Evolutionary conservation across 2,113 vertebrate species (phyloP).

Genomic region (Ardeotis arabs): DNA sequence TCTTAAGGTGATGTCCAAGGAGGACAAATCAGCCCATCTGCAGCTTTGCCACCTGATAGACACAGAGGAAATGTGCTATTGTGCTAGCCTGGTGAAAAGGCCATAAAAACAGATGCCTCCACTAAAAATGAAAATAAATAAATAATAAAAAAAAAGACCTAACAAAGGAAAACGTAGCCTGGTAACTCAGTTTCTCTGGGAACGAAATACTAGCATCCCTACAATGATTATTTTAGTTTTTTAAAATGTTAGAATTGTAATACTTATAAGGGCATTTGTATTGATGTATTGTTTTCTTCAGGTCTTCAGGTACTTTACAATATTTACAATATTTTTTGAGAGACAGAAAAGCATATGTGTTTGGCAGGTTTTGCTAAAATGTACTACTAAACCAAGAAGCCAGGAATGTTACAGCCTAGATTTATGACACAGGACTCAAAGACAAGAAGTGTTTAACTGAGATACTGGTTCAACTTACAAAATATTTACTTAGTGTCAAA

Average conservation of each 20-base stretch:
- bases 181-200: background rate
- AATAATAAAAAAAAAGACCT: background rate
- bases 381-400: background rate
- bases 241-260: background rate
- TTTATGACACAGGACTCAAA: background rate
- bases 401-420: background rate
- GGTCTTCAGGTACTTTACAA: background rate
- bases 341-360: accelerated
- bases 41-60: background rate
- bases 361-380: background rate
- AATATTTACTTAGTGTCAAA: background rate
- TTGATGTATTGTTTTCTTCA: background rate
- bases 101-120: accelerated
- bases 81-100: background rate
- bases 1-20: background rate
- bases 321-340: background rate
- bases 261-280: background rate
- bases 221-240: background rate
- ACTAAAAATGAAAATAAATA: background rate
- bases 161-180: background rate
- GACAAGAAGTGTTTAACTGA: background rate
- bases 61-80: background rate
- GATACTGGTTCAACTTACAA: background rate
- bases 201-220: background rate
- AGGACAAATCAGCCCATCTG: background rate